Evolutionary conservation across 2,113 vertebrate species (phyloP).

Genomic region (Lepus europaeus): DNA sequence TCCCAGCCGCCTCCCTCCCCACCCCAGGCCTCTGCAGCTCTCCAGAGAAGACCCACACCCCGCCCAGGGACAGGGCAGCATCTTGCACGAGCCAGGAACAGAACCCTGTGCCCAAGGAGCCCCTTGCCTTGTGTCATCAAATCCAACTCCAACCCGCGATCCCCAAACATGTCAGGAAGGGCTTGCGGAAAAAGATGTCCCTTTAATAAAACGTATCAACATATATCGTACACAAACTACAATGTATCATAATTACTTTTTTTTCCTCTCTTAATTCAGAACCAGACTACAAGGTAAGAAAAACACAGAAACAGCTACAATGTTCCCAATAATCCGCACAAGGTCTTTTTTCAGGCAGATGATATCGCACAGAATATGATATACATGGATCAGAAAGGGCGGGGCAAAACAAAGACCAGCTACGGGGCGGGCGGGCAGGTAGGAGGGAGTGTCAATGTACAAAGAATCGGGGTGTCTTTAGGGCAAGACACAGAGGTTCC

Average conservation of each 20-base stretch:
- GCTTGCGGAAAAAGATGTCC: slow-evolving; percentile 92
- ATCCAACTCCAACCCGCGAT: slow-evolving; percentile 80
- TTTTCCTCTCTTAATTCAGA: slow-evolving; percentile 89
- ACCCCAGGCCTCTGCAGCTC: not conserved
- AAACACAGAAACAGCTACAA: slow-evolving; percentile 95
- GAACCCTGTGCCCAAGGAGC: not conserved
- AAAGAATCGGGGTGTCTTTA: slow-evolving; percentile 89
- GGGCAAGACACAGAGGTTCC: slow-evolving; percentile 78
- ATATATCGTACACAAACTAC: slow-evolving; percentile 93
- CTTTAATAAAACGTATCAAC: slow-evolving; percentile 93
- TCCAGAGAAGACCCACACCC: too few relatives aligned
- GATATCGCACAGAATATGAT: slow-evolving; percentile 95
- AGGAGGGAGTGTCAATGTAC: slow-evolving; percentile 90
- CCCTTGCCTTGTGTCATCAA: slow-evolving; percentile 80
- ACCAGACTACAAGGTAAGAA: slow-evolving; percentile 93
- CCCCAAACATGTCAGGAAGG: slow-evolving; percentile 88
- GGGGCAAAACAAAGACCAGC: slow-evolving; percentile 92
- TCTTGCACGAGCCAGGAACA: not conserved
- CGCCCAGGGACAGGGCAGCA: not conserved
- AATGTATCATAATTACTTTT: slow-evolving; percentile 93
- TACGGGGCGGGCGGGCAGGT: slow-evolving; percentile 87
- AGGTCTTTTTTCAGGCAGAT: slow-evolving; percentile 93
- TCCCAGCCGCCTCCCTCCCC: not conserved
- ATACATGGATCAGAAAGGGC: slow-evolving; percentile 94
- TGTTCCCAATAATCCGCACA: slow-evolving; percentile 94